Evolutionary conservation across 1,140 invertebrate genomes (phyloP), one percentile per base, ranked within the genome.

Genomic region (Neoseiulus cucumeris): DNA sequence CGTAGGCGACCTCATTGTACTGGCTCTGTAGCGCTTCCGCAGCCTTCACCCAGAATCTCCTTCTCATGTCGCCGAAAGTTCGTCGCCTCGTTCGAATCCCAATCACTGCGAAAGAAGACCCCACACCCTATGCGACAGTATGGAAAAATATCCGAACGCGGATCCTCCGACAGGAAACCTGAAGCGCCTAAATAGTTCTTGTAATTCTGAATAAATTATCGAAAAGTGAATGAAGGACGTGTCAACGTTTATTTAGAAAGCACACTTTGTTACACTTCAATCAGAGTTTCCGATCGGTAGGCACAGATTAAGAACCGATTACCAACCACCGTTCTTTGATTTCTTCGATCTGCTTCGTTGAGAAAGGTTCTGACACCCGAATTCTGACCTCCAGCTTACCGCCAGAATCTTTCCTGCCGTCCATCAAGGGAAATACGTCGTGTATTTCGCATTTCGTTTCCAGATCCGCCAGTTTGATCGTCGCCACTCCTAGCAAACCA

Each of bases 281-380:
- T 39, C 9, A 39, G 9, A 6, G 4, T 9, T 39, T 39, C 4
- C 4, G 9, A 39, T 9, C 4, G 33, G 4, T 4, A 39, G 33
- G 4, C 18, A 41, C 4, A 64, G 4, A 65, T 18, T 47, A 65
- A 28, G 28, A 73, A 67, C 79, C 80, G 68, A 83, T 79, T 51
- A 90, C 82, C 0, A 97, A 80, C 93, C 93, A 97, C 74, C 91
- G 92, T 72, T 95, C 89, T 42, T 85, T 85, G 14, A 87, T 82
- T 73, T 87, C 84, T 72, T 93, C 89, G 0, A 95, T 83, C 78
- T 96, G 87, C 71, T 92, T 91, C 6, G 83, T 84, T 28, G 87
- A 75, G 42, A 97, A 82, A 1, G 94, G 93, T 75, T 93, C 88
- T 44, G 92, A 80, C n/a, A 97, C 77, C 64, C 91, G 82, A 25